Evolutionary conservation across 2,888 invertebrate genomes (phyloP).

Genomic region (Patella ulyssiponensis): DNA sequence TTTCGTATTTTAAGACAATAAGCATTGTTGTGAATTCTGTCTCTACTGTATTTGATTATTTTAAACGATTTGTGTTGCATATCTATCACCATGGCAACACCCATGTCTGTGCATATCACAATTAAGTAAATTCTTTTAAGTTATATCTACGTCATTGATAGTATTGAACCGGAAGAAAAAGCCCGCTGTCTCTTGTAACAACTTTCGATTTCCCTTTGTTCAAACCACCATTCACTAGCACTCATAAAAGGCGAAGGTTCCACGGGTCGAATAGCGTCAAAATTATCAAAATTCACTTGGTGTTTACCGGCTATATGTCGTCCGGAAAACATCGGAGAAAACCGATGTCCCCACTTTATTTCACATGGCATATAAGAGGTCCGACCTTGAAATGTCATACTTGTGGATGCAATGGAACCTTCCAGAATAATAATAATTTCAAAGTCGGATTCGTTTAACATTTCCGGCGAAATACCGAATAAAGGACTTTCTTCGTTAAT

Average conservation of each 20-base stretch:
- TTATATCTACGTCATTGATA: neutral
- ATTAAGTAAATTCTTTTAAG: too few relatives aligned
- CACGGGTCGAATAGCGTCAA: constrained; percentile 24
- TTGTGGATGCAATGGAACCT: constrained; percentile 89
- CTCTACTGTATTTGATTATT: too few relatives aligned
- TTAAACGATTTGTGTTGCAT: too few relatives aligned
- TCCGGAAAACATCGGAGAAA: constrained; percentile 46
- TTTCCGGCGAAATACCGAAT: constrained; percentile 90
- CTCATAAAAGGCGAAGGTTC: constrained; percentile 38
- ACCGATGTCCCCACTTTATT: constrained; percentile 60
- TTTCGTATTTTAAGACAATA: too few relatives aligned
- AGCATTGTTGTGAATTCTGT: too few relatives aligned
- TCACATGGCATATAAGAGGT: constrained; percentile 71
- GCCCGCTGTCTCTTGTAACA: neutral
- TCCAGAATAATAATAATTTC: constrained; percentile 95
- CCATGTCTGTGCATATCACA: too few relatives aligned
- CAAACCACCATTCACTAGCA: constrained; percentile 14
- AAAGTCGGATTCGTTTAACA: constrained; percentile 89
- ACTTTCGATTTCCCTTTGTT: neutral
- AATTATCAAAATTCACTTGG: constrained; percentile 29
- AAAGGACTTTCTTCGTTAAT: constrained; percentile 91
- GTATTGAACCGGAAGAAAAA: neutral
- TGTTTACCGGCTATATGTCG: constrained; percentile 3
- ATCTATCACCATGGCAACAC: too few relatives aligned
- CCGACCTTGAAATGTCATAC: constrained; percentile 71